Conservation (phyloP, 1,140 invertebrate genomes). For the Heliconius congener region DNA sequence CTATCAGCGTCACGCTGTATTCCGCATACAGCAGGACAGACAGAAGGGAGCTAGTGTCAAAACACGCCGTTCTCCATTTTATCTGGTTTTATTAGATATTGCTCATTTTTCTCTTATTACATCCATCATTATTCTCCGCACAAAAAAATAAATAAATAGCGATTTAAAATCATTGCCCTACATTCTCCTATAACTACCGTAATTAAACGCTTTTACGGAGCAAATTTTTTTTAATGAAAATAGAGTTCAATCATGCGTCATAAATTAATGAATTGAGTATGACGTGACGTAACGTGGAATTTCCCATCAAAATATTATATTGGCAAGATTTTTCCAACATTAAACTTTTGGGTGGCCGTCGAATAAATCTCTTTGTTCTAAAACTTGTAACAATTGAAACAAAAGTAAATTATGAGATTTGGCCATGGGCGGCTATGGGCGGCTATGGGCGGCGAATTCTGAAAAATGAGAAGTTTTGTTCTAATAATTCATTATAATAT, state of each 20-base stretch:
- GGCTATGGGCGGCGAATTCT: conserved; percentile 48
- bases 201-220: conserved; percentile 20
- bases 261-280: conserved; percentile 19
- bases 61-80: no score
- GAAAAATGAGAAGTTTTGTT: conserved; percentile 54
- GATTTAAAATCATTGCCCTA: background rate
- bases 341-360: conserved; percentile 43
- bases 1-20: no score
- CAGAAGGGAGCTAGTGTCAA: no score
- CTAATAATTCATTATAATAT: conserved; percentile 44
- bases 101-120: no score
- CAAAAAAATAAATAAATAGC: no score
- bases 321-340: conserved; percentile 33
- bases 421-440: conserved; percentile 14
- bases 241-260: conserved; percentile 9
- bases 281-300: conserved; percentile 24
- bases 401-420: conserved; percentile 67
- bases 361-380: conserved; percentile 64
- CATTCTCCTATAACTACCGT: background rate
- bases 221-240: conserved; percentile 4
- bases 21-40: no score
- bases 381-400: conserved; percentile 72
- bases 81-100: no score
- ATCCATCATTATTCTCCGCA: no score
- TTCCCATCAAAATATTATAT: conserved; percentile 24